phyloP scores from a whole-genome alignment of 2,797 vertebrate genomes.

The Acipenser oxyrinchus region DNA sequence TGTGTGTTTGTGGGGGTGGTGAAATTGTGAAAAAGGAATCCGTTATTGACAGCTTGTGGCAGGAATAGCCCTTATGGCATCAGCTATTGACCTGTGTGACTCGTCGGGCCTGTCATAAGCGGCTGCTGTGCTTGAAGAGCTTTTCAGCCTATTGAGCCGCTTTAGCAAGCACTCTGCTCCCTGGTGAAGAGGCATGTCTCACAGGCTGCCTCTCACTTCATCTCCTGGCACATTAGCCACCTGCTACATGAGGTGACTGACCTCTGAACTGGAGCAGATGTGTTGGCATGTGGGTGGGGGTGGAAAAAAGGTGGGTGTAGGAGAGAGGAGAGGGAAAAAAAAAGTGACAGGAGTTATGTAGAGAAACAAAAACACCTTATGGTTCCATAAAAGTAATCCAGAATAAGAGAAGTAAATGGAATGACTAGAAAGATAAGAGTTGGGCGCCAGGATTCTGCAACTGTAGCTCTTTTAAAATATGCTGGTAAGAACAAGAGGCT shows the following conservation, averaged over 20 bases:
- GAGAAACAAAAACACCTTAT: not conserved
- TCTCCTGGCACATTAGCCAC: conserved; percentile 46
- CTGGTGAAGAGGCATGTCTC: conserved; percentile 10
- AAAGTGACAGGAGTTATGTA: not conserved
- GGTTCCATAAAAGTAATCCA: too few relatives aligned
- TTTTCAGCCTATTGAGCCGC: not conserved
- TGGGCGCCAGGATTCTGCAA: too few relatives aligned
- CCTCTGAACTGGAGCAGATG: conserved; percentile 48
- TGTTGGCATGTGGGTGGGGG: conserved; percentile 37
- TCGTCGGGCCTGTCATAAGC: not conserved
- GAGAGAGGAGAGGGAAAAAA: conserved; percentile 9
- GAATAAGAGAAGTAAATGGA: too few relatives aligned
- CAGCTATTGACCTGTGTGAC: conserved; percentile 1
- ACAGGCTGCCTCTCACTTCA: conserved; percentile 19
- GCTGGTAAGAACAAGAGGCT: too few relatives aligned
- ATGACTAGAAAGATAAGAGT: too few relatives aligned
- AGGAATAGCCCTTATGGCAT: not conserved
- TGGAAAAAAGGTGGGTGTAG: not conserved
- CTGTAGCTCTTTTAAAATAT: too few relatives aligned
- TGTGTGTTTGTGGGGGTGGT: too few relatives aligned
- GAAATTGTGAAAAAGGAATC: too few relatives aligned
- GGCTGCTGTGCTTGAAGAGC: not conserved
- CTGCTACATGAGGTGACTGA: conserved; percentile 34
- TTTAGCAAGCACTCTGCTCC: conserved; percentile 3
- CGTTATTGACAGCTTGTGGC: too few relatives aligned